A percentile compares a stretch with the other conserved stretches of the same genome.
These are phyloP conservation scores for Epirrhoe alternata DNA, from an alignment of 2,888 invertebrate genomes.

Conservation along the genomic window DNA sequence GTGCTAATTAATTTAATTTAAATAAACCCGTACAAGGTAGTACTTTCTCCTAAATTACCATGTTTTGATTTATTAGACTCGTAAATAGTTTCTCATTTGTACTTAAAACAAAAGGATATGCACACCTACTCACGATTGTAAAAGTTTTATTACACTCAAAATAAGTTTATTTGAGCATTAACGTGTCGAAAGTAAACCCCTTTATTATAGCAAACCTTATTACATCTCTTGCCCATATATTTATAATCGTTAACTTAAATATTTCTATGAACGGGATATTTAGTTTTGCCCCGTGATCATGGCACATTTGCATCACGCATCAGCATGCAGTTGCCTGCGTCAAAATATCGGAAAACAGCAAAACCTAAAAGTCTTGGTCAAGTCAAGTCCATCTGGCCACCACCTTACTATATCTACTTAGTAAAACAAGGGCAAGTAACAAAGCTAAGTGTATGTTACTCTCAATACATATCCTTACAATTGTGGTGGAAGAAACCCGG, in stretches of 20 bases:
- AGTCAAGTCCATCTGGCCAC: too few relatives aligned
- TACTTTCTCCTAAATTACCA: conserved; percentile 37
- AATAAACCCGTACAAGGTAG: conserved; percentile 40
- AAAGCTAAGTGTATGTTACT: neutral
- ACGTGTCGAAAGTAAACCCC: neutral
- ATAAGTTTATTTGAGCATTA: neutral
- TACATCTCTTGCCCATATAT: too few relatives aligned
- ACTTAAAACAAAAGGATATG: conserved; percentile 34
- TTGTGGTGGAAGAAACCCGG: conserved; percentile 21
- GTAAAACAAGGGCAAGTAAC: neutral
- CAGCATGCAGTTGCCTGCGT: too few relatives aligned
- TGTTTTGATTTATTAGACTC: conserved; percentile 34
- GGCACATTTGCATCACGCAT: too few relatives aligned
- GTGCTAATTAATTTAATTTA: conserved; percentile 43
- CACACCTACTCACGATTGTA: conserved; percentile 23
- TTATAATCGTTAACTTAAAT: too few relatives aligned
- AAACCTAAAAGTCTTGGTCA: too few relatives aligned
- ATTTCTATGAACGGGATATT: too few relatives aligned
- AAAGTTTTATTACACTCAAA: conserved; percentile 7
- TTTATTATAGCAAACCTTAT: too few relatives aligned
- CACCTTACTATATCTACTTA: neutral
- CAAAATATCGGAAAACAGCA: too few relatives aligned
- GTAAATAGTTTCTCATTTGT: conserved; percentile 30
- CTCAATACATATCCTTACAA: conserved; percentile 21
- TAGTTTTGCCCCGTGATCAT: too few relatives aligned